A percentile compares a stretch with the other conserved stretches of the same genome.
Evolutionary conservation across 2,888 invertebrate genomes (phyloP).

Genomic region (Cantharis flavilabris): DNA sequence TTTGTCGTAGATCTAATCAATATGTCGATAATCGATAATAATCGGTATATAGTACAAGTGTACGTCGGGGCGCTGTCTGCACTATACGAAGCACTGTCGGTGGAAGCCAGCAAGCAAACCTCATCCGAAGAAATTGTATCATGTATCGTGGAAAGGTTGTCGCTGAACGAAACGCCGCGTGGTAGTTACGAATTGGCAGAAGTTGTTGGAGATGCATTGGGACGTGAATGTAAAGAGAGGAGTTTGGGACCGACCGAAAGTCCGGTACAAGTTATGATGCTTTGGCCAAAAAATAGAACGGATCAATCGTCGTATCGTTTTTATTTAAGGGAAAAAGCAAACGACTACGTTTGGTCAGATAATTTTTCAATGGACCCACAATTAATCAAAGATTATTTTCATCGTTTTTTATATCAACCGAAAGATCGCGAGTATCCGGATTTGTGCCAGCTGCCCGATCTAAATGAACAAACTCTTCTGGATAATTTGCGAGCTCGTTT

Average conservation of each 20-base stretch:
- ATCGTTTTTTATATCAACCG: conserved; percentile 88
- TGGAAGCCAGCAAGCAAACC: conserved; percentile 90
- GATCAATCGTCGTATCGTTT: conserved; percentile 71
- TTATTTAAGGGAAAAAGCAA: conserved; percentile 85
- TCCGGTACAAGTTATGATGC: conserved; percentile 80
- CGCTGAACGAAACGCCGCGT: conserved; percentile 60
- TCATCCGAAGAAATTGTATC: conserved; percentile 90
- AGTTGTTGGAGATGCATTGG: conserved; percentile 83
- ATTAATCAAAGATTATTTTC: conserved; percentile 89
- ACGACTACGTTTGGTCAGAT: conserved; percentile 85
- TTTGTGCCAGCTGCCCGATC: conserved; percentile 91
- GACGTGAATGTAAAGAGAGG: conserved; percentile 91
- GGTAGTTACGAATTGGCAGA: conserved; percentile 83
- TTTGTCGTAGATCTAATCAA: conserved; percentile 46
- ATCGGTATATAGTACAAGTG: conserved; percentile 79
- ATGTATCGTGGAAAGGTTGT: conserved; percentile 79
- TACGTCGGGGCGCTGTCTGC: conserved; percentile 87
- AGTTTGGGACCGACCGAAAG: conserved; percentile 81
- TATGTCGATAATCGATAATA: conserved; percentile 66
- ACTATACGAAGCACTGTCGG: conserved; percentile 86
- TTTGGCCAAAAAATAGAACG: conserved; percentile 72
- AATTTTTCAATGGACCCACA: conserved; percentile 89
- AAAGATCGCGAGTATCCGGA: conserved; percentile 94
- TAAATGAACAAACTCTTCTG: conserved; percentile 90
- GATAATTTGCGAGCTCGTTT: conserved; percentile 90